Base-by-base conservation (phyloP, 2,888 invertebrate genomes). In the Sesamia inferens region DNA sequence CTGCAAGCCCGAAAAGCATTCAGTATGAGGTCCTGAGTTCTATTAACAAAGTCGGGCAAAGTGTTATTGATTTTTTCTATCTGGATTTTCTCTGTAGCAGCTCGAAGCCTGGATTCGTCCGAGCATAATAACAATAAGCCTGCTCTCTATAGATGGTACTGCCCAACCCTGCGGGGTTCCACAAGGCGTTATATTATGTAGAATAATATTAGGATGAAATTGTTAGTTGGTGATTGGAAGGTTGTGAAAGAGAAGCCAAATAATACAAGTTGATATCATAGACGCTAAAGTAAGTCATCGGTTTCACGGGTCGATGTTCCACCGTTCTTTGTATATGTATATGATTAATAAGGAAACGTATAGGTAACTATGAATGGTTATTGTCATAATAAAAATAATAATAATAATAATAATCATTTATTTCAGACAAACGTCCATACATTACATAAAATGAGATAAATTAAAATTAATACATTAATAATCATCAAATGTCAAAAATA, bases 371-470 rank as follows among this genome's bases (percentile, higher is more conserved):
- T 48, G 16, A 51, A 51, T 54, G 5, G 11, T 10, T 14, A 11
- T 44, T 55, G n/a, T 39, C 1, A 19, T 42, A 44, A 59, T 64
- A 63, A 62, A 68, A n/a, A n/a, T n/a, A n/a, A n/a, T n/a, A n/a
- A n/a, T n/a, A n/a, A n/a, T n/a, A n/a, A n/a, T n/a, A n/a, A n/a
- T n/a, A n/a, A n/a, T n/a, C n/a, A n/a, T n/a, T n/a, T n/a, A n/a
- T n/a, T n/a, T n/a, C n/a, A n/a, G n/a, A n/a, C n/a, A n/a, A n/a
- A n/a, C n/a, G n/a, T n/a, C n/a, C n/a, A n/a, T n/a, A n/a, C n/a
- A n/a, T n/a, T n/a, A n/a, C n/a, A n/a, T n/a, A n/a, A n/a, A n/a
- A n/a, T n/a, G n/a, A n/a, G n/a, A n/a, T n/a, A n/a, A n/a, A n/a
- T n/a, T n/a, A n/a, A n/a, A n/a, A n/a, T n/a, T n/a, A n/a, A n/a